Conservation (phyloP, 2,888 invertebrate genomes). For the Gari tellinella region DNA sequence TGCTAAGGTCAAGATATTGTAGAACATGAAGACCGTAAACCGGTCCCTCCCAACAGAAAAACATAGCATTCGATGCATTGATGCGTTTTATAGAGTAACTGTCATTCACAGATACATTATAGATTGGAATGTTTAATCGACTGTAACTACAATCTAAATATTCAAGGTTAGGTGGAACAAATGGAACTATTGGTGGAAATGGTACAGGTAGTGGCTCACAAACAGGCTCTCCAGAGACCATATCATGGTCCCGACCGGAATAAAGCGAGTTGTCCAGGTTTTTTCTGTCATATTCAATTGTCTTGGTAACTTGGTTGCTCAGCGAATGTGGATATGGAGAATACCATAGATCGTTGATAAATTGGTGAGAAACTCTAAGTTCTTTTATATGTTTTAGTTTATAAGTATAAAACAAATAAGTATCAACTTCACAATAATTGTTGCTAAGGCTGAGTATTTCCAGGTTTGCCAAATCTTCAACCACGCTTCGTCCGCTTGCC, state of each 20-base stretch:
- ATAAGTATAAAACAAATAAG: slow-evolving; percentile 20
- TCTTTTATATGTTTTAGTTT: slow-evolving; percentile 14
- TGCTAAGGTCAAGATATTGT: slow-evolving; percentile 24
- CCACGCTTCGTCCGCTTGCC: slow-evolving; percentile 1
- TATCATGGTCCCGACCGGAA: not conserved
- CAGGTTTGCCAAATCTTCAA: slow-evolving; percentile 13
- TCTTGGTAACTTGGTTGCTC: slow-evolving; percentile 1
- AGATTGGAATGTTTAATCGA: slow-evolving; percentile 21
- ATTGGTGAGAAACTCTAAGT: slow-evolving; percentile 27
- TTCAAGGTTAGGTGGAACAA: slow-evolving; percentile 26
- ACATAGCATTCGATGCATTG: slow-evolving; percentile 17
- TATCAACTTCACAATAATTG: slow-evolving; percentile 23
- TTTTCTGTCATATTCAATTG: not conserved
- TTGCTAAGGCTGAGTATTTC: slow-evolving; percentile 1
- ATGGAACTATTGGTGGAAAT: slow-evolving; percentile 17
- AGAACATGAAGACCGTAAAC: slow-evolving; percentile 23
- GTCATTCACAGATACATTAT: slow-evolving; percentile 6
- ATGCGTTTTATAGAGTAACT: slow-evolving; percentile 19
- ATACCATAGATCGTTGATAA: not conserved
- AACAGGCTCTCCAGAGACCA: not conserved
- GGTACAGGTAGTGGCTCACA: slow-evolving; percentile 1
- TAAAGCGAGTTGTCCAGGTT: not conserved
- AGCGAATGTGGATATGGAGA: not conserved
- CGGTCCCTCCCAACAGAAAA: slow-evolving; percentile 47
- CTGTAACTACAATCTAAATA: slow-evolving; percentile 33